Percentiles rank a stretch among this genome's conserved stretches.
phyloP scores from a whole-genome alignment of 1,140 invertebrate genomes.

The Neotoxoptera formosana region DNA sequence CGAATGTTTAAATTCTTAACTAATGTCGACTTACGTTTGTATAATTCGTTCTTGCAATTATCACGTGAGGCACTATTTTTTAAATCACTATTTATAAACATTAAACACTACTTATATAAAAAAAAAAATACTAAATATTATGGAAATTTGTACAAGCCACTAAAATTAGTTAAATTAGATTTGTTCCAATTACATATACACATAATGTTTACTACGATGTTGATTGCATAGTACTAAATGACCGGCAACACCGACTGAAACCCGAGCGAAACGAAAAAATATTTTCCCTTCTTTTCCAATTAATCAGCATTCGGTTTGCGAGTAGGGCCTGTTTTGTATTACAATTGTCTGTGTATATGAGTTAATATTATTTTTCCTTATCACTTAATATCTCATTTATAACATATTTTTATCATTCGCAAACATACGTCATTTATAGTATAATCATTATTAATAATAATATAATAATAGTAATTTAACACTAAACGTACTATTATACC shows the following conservation, averaged over 20 bases:
- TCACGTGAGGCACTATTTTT: neutral
- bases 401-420: neutral
- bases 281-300: conserved; percentile 40
- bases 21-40: neutral
- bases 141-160: neutral
- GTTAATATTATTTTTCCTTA: neutral
- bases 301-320: conserved; percentile 2
- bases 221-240: conserved; percentile 28
- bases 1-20: neutral
- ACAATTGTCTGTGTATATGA: neutral
- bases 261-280: neutral
- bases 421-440: neutral
- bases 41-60: neutral
- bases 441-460: neutral
- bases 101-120: neutral
- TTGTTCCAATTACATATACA: neutral
- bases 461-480: too few relatives aligned
- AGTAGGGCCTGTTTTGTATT: conserved; percentile 36
- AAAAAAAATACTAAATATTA: neutral
- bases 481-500: too few relatives aligned
- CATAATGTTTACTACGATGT: conserved; percentile 37
- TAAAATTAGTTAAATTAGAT: neutral
- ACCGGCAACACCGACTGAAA: neutral
- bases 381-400: neutral
- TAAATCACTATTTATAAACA: neutral